Conservation (phyloP, 1,140 invertebrate genomes). For the Bombyx mandarina region DNA sequence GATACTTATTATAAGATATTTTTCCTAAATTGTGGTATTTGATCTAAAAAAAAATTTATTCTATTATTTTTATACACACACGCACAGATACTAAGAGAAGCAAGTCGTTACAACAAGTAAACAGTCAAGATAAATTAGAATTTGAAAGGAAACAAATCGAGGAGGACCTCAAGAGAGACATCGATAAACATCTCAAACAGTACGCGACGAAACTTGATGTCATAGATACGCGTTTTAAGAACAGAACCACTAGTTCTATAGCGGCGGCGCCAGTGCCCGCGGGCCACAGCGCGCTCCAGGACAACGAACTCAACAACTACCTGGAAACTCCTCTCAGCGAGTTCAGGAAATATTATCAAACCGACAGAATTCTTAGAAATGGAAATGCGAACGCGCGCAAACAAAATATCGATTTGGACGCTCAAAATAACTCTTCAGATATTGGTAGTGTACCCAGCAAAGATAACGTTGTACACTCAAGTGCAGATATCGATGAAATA, state of each 20-base stretch:
- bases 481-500: neutral
- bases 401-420: neutral
- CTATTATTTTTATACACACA: neutral
- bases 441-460: neutral
- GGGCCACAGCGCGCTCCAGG: slow-evolving; percentile 11
- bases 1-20: neutral
- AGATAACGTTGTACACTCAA: neutral
- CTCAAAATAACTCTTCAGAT: neutral
- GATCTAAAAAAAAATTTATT: neutral
- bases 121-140: slow-evolving; percentile 6
- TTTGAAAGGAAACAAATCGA: neutral
- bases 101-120: slow-evolving; percentile 14
- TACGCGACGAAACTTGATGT: slow-evolving; percentile 32
- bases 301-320: slow-evolving; percentile 24
- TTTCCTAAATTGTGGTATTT: neutral
- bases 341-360: slow-evolving; percentile 51
- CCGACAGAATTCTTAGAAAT: slow-evolving; percentile 12
- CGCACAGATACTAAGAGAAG: slow-evolving; percentile 17
- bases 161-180: slow-evolving; percentile 21
- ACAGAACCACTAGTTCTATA: slow-evolving; percentile 19
- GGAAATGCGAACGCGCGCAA: neutral
- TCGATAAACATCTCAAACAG: slow-evolving; percentile 40
- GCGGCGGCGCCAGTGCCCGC: slow-evolving; percentile 29
- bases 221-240: slow-evolving; percentile 23
- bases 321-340: slow-evolving; percentile 45